Evolutionary conservation across 2,888 invertebrate genomes (phyloP).

Genomic region (Mechanitis mazaeus): DNA sequence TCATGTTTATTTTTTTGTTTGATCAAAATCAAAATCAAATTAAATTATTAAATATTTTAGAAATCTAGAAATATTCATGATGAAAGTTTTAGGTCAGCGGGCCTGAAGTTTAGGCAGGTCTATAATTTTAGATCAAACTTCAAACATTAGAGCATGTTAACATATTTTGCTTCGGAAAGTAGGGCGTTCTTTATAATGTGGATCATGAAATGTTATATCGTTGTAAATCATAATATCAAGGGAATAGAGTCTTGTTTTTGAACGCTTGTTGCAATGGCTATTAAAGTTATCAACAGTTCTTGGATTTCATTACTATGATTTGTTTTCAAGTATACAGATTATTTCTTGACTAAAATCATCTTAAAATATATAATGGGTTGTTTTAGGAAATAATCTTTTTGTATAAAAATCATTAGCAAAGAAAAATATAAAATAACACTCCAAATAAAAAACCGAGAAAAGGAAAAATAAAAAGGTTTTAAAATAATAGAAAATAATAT

Average conservation of each 20-base stretch:
- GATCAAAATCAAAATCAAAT: no score
- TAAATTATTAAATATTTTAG: no score
- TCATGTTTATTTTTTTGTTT: no score
- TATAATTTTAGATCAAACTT: constrained; percentile 27
- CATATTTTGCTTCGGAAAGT: constrained; percentile 23
- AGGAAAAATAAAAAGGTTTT: no score
- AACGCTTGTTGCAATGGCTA: neutral
- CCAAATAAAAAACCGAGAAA: no score
- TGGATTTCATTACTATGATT: neutral
- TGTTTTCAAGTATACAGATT: neutral
- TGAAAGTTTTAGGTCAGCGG: constrained; percentile 27
- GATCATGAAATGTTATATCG: constrained; percentile 20
- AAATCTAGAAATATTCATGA: constrained; percentile 6
- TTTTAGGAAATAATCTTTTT: no score
- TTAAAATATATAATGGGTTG: no score
- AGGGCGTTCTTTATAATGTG: constrained; percentile 24
- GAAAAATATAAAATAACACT: no score
- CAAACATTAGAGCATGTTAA: constrained; percentile 29
- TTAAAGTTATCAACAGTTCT: constrained; percentile 1
- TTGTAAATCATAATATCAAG: constrained; percentile 21
- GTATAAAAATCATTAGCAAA: no score
- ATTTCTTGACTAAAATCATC: no score
- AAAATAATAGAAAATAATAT: no score
- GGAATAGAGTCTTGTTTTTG: constrained; percentile 1
- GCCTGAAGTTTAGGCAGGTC: constrained; percentile 24